A percentile compares a stretch with the other conserved stretches of the same genome.
Evolutionary conservation across 1,140 invertebrate genomes (phyloP).

Genomic region (Lucilia cuprina): DNA sequence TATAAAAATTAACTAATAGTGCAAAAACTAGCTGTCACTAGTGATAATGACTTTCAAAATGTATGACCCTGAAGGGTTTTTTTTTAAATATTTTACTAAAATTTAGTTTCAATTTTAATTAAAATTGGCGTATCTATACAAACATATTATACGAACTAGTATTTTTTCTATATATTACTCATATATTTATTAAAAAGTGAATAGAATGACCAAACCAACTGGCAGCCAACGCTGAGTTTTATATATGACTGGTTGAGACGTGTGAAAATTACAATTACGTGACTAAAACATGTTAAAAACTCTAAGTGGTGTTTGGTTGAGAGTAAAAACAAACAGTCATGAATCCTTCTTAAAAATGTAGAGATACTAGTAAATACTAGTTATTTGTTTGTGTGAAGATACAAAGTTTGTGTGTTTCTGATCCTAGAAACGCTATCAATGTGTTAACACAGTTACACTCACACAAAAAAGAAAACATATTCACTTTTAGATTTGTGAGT

Average conservation of each 20-base stretch:
- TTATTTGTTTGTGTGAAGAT: background rate
- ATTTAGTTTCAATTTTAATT: too few relatives aligned
- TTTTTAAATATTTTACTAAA: too few relatives aligned
- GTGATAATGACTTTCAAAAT: too few relatives aligned
- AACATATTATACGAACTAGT: background rate
- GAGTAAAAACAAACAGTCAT: background rate
- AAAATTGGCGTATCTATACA: background rate
- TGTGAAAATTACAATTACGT: constrained; percentile 31
- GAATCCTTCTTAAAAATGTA: background rate
- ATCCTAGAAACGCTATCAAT: background rate
- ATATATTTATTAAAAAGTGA: background rate
- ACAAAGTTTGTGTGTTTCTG: background rate
- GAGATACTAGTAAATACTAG: background rate
- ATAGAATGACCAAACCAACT: background rate
- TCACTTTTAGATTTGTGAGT: background rate
- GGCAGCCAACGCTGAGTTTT: background rate
- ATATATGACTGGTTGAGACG: background rate
- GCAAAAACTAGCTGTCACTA: too few relatives aligned
- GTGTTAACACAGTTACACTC: background rate
- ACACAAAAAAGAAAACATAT: background rate
- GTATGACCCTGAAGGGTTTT: too few relatives aligned
- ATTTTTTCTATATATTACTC: background rate
- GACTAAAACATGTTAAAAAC: constrained; percentile 24
- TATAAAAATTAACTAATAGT: too few relatives aligned
- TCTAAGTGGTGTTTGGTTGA: background rate